Percentiles rank a stretch among this genome's conserved stretches.
Conservation (phyloP, 2,797 vertebrate species). For the Pseudocheirus occidentalis region DNA sequence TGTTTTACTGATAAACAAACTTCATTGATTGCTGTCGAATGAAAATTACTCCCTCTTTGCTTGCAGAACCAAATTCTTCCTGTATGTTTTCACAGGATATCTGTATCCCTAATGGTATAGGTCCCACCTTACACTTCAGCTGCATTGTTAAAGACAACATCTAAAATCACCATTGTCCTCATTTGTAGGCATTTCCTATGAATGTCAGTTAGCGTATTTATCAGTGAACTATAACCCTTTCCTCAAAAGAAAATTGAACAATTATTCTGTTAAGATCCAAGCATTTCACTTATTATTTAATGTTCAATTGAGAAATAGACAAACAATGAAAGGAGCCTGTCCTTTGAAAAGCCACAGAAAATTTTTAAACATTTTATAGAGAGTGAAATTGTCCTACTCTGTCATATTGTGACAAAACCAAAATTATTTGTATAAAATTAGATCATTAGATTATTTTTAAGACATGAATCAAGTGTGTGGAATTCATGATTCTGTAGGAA, state of each 20-base stretch:
- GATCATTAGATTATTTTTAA: constrained; percentile 9
- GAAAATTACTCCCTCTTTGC: constrained; percentile 81
- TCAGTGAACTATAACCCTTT: constrained; percentile 77
- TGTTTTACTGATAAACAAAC: constrained; percentile 82
- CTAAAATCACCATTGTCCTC: constrained; percentile 79
- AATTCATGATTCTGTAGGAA: not conserved
- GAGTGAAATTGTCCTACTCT: not conserved
- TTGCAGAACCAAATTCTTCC: constrained; percentile 80
- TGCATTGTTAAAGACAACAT: constrained; percentile 81
- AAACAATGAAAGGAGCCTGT: not conserved
- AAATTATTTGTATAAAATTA: not conserved
- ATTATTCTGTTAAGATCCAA: constrained; percentile 74
- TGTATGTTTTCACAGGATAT: constrained; percentile 71
- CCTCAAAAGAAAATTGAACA: constrained; percentile 77
- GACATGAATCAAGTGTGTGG: not conserved
- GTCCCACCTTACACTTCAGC: constrained; percentile 72
- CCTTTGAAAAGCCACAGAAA: constrained; percentile 47
- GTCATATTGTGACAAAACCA: not conserved
- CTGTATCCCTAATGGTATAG: constrained; percentile 68
- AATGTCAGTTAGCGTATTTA: constrained; percentile 70
- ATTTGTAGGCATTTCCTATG: constrained; percentile 77
- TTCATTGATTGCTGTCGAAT: constrained; percentile 75
- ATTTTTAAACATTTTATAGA: not conserved
- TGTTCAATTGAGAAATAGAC: constrained; percentile 57
- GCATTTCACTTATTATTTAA: constrained; percentile 66